These are phyloP conservation scores for Coleophora flavipennella DNA, from an alignment of 2,888 invertebrate species.

Conservation along the genomic window DNA sequence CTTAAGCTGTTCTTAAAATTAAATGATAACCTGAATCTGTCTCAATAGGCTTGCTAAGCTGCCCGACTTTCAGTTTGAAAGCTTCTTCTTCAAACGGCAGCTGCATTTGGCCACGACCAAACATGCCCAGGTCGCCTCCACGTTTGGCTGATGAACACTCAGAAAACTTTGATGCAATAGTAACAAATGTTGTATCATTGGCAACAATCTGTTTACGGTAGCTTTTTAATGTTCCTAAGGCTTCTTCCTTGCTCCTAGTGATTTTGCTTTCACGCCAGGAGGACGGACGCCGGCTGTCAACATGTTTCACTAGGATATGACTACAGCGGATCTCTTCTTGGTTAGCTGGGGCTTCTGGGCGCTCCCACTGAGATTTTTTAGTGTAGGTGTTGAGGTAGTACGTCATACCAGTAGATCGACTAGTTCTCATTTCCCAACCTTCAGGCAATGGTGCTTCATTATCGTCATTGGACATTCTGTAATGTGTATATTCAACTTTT, in stretches of 20 bases:
- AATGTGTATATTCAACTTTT: too few species aligned
- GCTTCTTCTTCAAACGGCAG: slow-evolving; percentile 97
- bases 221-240: slow-evolving; percentile 86
- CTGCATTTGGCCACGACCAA: slow-evolving; percentile 96
- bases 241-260: slow-evolving; percentile 92
- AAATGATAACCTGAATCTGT: slow-evolving; percentile 98
- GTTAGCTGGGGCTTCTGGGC: slow-evolving; percentile 89
- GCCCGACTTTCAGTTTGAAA: slow-evolving; percentile 92
- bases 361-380: slow-evolving; percentile 98
- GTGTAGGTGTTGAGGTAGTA: slow-evolving; percentile 97
- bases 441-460: slow-evolving; percentile 78
- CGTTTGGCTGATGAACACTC: slow-evolving; percentile 98
- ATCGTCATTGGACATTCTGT: slow-evolving; percentile 60
- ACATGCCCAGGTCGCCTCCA: slow-evolving; percentile 95
- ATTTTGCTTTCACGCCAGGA: slow-evolving; percentile 97
- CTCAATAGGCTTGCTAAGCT: slow-evolving; percentile 91
- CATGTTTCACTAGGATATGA: slow-evolving; percentile 95
- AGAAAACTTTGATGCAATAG: slow-evolving; percentile 92
- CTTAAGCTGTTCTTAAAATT: slow-evolving; percentile 91
- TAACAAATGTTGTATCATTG: slow-evolving; percentile 86
- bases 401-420: slow-evolving; percentile 89
- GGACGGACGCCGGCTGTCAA: slow-evolving; percentile 91
- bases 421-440: slow-evolving; percentile 94
- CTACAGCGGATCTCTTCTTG: slow-evolving; percentile 85
- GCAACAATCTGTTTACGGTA: slow-evolving; percentile 87